phyloP scores from a whole-genome alignment of 2,113 vertebrate species.

The Paraplagusia blochii region DNA sequence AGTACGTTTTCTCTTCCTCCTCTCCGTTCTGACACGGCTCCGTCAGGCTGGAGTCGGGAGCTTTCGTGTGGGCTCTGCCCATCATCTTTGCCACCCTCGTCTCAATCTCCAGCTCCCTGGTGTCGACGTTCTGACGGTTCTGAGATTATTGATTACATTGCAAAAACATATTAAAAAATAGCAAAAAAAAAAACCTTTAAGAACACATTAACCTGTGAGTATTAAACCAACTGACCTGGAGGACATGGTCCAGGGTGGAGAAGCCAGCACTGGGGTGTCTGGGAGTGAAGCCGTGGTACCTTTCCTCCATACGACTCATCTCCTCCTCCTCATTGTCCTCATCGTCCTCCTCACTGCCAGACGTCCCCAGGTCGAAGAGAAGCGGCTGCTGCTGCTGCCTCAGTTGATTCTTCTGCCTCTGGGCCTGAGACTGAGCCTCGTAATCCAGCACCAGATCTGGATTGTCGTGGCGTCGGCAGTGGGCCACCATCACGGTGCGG shows the following conservation, averaged over 20 bases:
- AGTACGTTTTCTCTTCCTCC: slow-evolving; percentile 82
- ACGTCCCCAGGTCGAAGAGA: slow-evolving; percentile 78
- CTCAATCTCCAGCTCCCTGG: slow-evolving; percentile 79
- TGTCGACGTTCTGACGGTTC: slow-evolving; percentile 53
- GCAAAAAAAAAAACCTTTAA: not conserved
- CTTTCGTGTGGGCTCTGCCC: slow-evolving; percentile 79
- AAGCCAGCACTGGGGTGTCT: slow-evolving; percentile 45
- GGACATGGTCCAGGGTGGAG: slow-evolving; percentile 67
- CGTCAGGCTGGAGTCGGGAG: slow-evolving; percentile 67
- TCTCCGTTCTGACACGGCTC: slow-evolving; percentile 48
- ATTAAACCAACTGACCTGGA: slow-evolving; percentile 60
- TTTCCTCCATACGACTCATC: slow-evolving; percentile 7
- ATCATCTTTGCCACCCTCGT: slow-evolving; percentile 84
- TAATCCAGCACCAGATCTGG: slow-evolving; percentile 87
- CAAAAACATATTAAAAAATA: not conserved
- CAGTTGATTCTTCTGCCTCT: slow-evolving; percentile 34
- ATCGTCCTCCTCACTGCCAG: slow-evolving; percentile 77
- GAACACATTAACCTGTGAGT: not conserved
- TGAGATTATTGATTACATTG: slow-evolving; percentile 4
- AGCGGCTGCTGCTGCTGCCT: slow-evolving; percentile 65
- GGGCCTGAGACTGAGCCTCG: slow-evolving; percentile 70
- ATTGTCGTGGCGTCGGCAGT: slow-evolving; percentile 85
- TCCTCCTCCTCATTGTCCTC: slow-evolving; percentile 50
- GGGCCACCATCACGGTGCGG: slow-evolving; percentile 94
- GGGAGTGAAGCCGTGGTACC: slow-evolving; percentile 14